Percentiles rank a stretch among this genome's conserved stretches.
Evolutionary conservation across 2,888 invertebrate species (phyloP).

Genomic region (Himalopsyche tibetana): DNA sequence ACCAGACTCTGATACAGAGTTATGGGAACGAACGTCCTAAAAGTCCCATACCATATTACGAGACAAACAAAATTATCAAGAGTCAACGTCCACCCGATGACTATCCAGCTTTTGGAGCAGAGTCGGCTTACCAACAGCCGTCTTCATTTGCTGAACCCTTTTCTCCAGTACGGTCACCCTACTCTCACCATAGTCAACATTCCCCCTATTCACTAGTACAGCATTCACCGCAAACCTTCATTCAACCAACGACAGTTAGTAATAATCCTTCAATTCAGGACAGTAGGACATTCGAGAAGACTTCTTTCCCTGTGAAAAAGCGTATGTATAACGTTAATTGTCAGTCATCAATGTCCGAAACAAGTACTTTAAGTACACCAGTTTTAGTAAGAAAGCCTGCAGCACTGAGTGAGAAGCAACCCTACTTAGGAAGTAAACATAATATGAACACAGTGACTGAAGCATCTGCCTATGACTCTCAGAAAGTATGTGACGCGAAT

Average conservation of each 20-base stretch:
- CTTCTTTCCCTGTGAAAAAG: constrained; percentile 81
- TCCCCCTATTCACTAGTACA: constrained; percentile 71
- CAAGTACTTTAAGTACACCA: constrained; percentile 5
- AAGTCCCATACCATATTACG: constrained; percentile 78
- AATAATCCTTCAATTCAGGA: constrained; percentile 49
- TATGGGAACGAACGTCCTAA: constrained; percentile 72
- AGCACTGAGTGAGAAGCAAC: background rate
- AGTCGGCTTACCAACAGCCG: constrained; percentile 76
- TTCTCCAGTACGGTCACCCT: constrained; percentile 72
- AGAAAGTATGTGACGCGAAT: background rate
- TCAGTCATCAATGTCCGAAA: constrained; percentile 14
- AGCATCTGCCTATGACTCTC: constrained; percentile 2
- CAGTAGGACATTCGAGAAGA: constrained; percentile 68
- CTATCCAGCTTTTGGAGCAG: constrained; percentile 77
- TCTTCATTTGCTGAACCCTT: constrained; percentile 71
- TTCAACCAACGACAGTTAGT: constrained; percentile 61
- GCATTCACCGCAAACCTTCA: constrained; percentile 69
- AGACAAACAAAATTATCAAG: constrained; percentile 77
- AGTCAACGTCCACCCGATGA: constrained; percentile 77
- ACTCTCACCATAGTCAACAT: constrained; percentile 70
- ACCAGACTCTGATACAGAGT: constrained; percentile 71
- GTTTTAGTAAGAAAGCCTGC: background rate
- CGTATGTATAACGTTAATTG: constrained; percentile 77
- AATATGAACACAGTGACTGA: background rate
- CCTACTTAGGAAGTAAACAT: background rate